Percentiles rank a stretch among this genome's conserved stretches.
These are phyloP conservation scores for Fratercula arctica DNA, from an alignment of 2,797 vertebrate species.

Conservation along the genomic window DNA sequence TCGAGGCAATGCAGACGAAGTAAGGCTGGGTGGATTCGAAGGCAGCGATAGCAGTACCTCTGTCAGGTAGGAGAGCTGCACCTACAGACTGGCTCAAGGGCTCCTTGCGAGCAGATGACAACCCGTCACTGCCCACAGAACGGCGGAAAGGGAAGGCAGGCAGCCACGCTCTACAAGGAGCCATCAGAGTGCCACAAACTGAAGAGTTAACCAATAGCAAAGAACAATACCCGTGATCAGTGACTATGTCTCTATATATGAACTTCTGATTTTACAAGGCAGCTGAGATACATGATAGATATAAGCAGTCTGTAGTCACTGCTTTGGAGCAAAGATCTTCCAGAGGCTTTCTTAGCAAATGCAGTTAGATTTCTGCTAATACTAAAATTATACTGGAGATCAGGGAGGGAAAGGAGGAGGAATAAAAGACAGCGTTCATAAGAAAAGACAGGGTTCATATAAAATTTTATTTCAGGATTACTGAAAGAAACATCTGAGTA, in stretches of 20 bases:
- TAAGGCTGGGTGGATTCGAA: neutral
- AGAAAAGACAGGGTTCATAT: neutral
- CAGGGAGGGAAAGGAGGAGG: fast-evolving
- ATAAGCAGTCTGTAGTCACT: neutral
- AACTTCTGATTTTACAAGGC: neutral
- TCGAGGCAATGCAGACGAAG: neutral
- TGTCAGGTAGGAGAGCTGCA: neutral
- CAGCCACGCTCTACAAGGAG: neutral
- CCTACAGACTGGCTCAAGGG: fast-evolving
- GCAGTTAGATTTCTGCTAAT: neutral
- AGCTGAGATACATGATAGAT: neutral
- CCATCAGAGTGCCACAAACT: neutral
- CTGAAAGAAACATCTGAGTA: neutral
- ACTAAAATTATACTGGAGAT: neutral
- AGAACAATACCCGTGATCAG: neutral
- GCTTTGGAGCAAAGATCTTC: neutral
- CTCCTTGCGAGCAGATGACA: neutral
- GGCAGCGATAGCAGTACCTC: fast-evolving
- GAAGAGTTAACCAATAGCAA: neutral
- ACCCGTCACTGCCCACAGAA: fast-evolving
- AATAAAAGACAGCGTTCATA: neutral
- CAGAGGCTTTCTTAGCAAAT: neutral
- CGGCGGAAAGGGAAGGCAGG: neutral
- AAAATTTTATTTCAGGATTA: neutral
- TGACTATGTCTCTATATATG: fast-evolving